Base-by-base conservation (phyloP, 23 tunicate species). In the Halocynthia aurantium region DNA sequence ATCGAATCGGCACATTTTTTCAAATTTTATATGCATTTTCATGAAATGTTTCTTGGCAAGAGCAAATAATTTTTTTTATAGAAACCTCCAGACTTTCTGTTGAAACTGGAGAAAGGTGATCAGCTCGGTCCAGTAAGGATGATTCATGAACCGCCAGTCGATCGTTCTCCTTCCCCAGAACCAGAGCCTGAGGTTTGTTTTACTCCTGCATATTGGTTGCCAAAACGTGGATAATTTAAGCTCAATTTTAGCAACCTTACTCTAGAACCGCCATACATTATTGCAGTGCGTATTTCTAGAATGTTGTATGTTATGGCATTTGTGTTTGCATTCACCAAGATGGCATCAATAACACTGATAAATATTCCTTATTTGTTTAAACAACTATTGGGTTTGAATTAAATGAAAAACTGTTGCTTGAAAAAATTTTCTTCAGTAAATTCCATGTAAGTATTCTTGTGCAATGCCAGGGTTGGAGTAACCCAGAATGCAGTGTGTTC, bases 1-100 rank as follows among this genome's bases (percentile, higher is more conserved):
- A 15, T 19, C 17, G n/a, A 60, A 0, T 60, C 2, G 64, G 64
- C 17, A 60, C 17, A 60, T 15, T 15, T 60, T 2, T 2, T 4
- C 17, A 60, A 60, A 60, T 15, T n/a, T 60, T 60, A 60, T 15
- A 1, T 22, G 12, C 22, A 44, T 0, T 67, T 67, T 67, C 21
- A 15, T 67, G 12, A 5, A n/a, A 67, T 67, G 20, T 67, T 19
- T 67, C 22, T 67, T n/a, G 12, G 2, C 72, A 67, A 67, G 22
- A 0, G 22, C 22, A 67, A 0, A 19, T 67, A 67, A 2, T 0
- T 76, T 13, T 53, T 57, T 76, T 84, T 52, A 11, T 78, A 87
- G 93, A 81, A 65, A 53, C 75, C 82, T 50, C 97, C 97, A 17
- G 90, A 91, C 58, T 91, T 91, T 68, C 73, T 91, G 6, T 10